phyloP scores from a whole-genome alignment of 2,797 vertebrate genomes.

The Chelidonichthys spinosus region DNA sequence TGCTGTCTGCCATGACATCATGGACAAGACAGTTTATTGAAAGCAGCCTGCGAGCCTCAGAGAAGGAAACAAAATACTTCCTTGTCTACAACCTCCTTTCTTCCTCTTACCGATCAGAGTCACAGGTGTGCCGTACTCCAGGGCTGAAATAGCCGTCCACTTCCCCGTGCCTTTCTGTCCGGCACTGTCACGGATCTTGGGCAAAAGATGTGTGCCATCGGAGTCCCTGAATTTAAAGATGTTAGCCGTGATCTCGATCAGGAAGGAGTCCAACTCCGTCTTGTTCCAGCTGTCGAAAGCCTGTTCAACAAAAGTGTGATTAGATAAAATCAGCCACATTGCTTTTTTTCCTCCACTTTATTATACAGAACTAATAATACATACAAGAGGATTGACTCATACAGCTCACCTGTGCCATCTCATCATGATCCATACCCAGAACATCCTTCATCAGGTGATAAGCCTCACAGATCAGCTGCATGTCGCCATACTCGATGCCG shows the following conservation, averaged over 20 bases:
- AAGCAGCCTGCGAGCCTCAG: conserved; percentile 10
- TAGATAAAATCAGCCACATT: background rate
- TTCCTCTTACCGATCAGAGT: conserved; percentile 93
- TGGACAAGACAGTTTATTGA: conserved; percentile 33
- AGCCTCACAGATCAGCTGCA: conserved; percentile 99
- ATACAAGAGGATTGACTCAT: background rate
- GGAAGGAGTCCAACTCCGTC: conserved; percentile 96
- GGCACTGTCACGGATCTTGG: conserved; percentile 95
- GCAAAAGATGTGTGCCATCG: conserved; percentile 89
- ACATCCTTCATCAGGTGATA: conserved; percentile 98
- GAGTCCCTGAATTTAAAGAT: conserved; percentile 92
- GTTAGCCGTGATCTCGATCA: conserved; percentile 97
- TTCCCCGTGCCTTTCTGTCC: conserved; percentile 99
- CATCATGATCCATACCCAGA: conserved; percentile 89
- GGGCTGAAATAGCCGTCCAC: conserved; percentile 96
- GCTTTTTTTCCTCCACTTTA: fast-evolving
- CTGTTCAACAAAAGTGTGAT: conserved; percentile 71
- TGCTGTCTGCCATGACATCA: conserved; percentile 26
- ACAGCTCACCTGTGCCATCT: conserved; percentile 91
- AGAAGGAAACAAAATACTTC: conserved; percentile 49
- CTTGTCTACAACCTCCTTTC: conserved; percentile 22
- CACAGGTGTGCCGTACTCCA: conserved; percentile 95
- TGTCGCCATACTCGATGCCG: conserved; percentile 98
- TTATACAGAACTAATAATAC: background rate
- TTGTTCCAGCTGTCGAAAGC: conserved; percentile 94